These are phyloP conservation scores for Heliangelus exortis DNA, from an alignment of 2,797 vertebrate species.

Conservation along the genomic window DNA sequence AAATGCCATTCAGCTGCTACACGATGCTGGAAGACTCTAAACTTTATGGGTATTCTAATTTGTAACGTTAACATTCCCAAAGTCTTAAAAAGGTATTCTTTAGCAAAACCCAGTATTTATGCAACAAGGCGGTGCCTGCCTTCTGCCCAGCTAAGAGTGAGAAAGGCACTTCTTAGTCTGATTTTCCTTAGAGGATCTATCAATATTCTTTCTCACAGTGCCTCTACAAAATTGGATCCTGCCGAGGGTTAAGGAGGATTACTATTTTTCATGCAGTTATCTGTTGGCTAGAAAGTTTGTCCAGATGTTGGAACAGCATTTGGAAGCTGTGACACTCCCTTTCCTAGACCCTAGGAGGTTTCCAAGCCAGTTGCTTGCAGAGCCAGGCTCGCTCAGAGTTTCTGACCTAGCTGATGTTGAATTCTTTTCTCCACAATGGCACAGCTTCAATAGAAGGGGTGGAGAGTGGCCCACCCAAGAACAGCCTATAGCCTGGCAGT, in stretches of 20 bases:
- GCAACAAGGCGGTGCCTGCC: neutral
- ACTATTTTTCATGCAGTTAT: neutral
- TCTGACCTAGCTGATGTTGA: conserved; percentile 60
- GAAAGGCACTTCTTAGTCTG: neutral
- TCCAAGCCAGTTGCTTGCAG: neutral
- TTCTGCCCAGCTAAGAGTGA: neutral
- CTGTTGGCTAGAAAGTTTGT: neutral
- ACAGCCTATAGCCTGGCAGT: conserved; percentile 61
- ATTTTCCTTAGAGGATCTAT: neutral
- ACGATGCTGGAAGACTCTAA: neutral
- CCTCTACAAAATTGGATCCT: neutral
- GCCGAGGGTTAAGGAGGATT: neutral
- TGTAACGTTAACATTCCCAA: neutral
- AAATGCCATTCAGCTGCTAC: conserved; percentile 9
- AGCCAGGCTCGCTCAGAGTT: neutral
- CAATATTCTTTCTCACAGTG: neutral
- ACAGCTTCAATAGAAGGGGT: conserved; percentile 66
- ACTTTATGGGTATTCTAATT: conserved; percentile 15
- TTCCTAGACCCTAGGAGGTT: neutral
- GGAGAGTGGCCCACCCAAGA: conserved; percentile 73
- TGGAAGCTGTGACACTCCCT: neutral
- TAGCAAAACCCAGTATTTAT: neutral
- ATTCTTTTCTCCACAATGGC: conserved; percentile 62
- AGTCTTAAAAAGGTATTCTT: conserved; percentile 4
- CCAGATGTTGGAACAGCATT: neutral